Percentiles rank a stretch among this genome's conserved stretches.
Evolutionary conservation across 2,113 vertebrate genomes (phyloP).

Genomic region (Columba janthina): DNA sequence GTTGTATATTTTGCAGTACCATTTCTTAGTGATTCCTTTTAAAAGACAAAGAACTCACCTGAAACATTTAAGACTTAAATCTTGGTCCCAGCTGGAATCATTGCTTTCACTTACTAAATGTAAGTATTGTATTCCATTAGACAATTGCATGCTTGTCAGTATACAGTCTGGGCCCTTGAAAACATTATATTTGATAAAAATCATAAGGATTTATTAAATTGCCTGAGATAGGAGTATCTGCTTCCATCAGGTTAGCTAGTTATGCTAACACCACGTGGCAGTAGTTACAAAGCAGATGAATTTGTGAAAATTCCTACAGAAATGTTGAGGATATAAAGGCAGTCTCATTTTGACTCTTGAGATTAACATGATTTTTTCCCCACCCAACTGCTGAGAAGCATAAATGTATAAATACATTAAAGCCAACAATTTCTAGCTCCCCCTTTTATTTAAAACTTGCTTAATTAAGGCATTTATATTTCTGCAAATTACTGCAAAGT

Average conservation of each 20-base stretch:
- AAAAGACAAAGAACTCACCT: not conserved
- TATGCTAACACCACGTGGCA: not conserved
- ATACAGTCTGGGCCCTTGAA: conserved; percentile 13
- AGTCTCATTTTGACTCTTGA: conserved; percentile 1
- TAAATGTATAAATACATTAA: not conserved
- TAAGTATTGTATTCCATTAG: not conserved
- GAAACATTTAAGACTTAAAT: not conserved
- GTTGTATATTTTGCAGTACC: not conserved
- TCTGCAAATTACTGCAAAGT: conserved; percentile 28
- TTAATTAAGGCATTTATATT: conserved; percentile 47
- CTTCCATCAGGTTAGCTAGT: not conserved
- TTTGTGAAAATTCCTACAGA: not conserved
- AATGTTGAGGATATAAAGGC: not conserved
- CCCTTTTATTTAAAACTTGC: not conserved
- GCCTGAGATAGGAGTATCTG: not conserved
- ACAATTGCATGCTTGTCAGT: not conserved
- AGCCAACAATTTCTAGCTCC: not conserved
- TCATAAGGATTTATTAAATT: conserved; percentile 39
- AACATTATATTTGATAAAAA: conserved; percentile 49
- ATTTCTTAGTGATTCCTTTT: not conserved
- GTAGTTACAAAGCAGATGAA: not conserved
- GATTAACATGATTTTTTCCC: not conserved
- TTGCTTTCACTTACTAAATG: not conserved
- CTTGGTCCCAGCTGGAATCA: not conserved
- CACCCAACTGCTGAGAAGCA: not conserved